These are phyloP conservation scores for Neoniphon sammara DNA, from an alignment of 2,797 vertebrate genomes.

Conservation along the genomic window DNA sequence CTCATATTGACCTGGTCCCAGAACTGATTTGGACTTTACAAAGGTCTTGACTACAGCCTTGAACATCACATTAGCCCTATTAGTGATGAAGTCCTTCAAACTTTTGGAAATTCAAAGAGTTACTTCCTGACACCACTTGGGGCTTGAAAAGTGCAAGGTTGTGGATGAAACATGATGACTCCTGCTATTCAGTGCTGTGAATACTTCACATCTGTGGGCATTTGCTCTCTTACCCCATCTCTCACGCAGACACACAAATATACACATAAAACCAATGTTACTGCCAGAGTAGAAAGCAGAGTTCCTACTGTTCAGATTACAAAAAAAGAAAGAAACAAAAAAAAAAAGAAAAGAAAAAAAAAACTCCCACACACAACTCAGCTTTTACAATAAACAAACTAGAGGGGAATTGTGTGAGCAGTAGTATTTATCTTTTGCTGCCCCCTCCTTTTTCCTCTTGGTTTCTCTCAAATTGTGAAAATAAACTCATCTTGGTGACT, in stretches of 20 bases:
- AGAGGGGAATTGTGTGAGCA: conserved; percentile 21
- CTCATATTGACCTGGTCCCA: background rate
- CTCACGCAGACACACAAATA: conserved; percentile 23
- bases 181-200: conserved; percentile 44
- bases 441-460: background rate
- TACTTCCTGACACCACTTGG: conserved; percentile 18
- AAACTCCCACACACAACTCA: conserved; percentile 46
- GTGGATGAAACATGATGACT: conserved; percentile 41
- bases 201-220: conserved; percentile 53
- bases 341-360: conserved; percentile 2
- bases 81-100: background rate
- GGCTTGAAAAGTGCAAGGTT: conserved; percentile 41
- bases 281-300: conserved; percentile 49
- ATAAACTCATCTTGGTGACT: background rate
- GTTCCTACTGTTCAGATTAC: conserved; percentile 62
- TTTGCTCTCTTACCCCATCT: background rate
- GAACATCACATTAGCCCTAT: background rate
- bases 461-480: conserved; percentile 20
- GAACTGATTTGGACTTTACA: background rate
- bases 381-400: conserved; percentile 47
- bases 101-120: background rate
- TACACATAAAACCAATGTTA: conserved; percentile 34
- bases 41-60: background rate
- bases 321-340: background rate
- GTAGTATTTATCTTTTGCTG: conserved; percentile 16